Base-by-base conservation (phyloP, 1,140 invertebrate genomes). In the Chrysopa pallens region DNA sequence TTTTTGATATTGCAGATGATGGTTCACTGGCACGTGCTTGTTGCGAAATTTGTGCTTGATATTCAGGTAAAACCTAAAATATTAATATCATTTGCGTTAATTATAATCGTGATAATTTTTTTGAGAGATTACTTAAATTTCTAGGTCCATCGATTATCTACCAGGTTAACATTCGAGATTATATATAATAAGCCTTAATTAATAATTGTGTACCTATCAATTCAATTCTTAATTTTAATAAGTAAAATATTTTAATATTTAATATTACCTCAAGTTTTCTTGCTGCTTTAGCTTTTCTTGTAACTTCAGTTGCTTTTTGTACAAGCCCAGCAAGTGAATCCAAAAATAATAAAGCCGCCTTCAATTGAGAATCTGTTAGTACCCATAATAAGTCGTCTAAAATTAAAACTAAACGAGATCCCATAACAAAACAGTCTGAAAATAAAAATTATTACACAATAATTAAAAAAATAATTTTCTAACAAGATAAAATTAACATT, bases 361-460 rank as follows among this genome's bases (percentile, higher is more conserved):
- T 84, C 11, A 97, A 63, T 64, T 98, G 95, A 0, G 91, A 89
- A 62, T 97, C 90, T 3, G 94, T 98, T 37, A 97, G 62, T 23
- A 95, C 91, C 94, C 95, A 99, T n/a, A 97, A 67, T 28, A 98
- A 67, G 60, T 98, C 93, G 64, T 98, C 92, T 38, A 98, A 72
- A 49, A 96, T 84, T 14, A 98, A 70, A 40, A 91, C 83, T 37
- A 99, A 64, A 38, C 90, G 76, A 36, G 91, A 95, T 6, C 89
- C 86, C 49, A 98, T 70, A 29, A 98, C 77, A 50, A 85, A 82
- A 61, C 89, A 96, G 65, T 98, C 95, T 92, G 57, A 48, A 62
- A 66, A 56, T 48, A 58, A 48, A 47, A 46, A 52, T 23, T 3
- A 23, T 3, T 23, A 33, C 31, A 33, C 3, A 33, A 33, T 2